Evolutionary conservation across 2,113 vertebrate species (phyloP), one percentile per base, ranked within the genome.

Genomic region (Macrotus californicus): DNA sequence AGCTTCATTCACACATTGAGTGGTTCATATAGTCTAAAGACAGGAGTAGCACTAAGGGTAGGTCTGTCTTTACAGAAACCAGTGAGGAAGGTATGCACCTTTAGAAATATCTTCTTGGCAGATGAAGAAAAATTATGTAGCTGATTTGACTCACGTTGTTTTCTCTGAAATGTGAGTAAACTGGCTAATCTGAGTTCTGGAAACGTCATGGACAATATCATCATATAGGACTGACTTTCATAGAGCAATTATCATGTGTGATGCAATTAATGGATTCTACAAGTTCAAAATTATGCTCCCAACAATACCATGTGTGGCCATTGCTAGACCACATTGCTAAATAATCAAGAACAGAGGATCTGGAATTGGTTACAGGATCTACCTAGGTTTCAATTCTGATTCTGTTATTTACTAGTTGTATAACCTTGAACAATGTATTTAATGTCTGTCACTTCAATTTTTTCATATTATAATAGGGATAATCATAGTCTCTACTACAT

Each of bases 151-250:
- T 85, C 24, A 56, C 3, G 18, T 48, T 36, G 18, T 19, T 91
- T 93, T 93, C 86, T 75, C 15, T 31, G 34, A 95, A 94, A 12
- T 21, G 26, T 82, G 12, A 92, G 54, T 88, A 70, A 92, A 93
- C 24, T 69, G 2, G n/a, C 3, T 39, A 34, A 69, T 73, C 16
- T 56, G 36, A 87, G 36, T 73, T 83, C 54, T 83, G 79, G 56
- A 93, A 84, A 88, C 84, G 39, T 52, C 52, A 85, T 66, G 18
- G 36, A 91, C 43, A 36, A 92, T 69, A 24, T 18, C 39, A 79
- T 92, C 16, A 39, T 56, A 21, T 24, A 9, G 8, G 2, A 81
- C 15, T 93, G 22, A 79, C 29, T 82, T 77, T 77, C 24, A 64
- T 31, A 86, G 21, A 59, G 9, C 6, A 93, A 91, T 75, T 36